Evolutionary conservation across 2,888 invertebrate genomes (phyloP).

Genomic region (Nomada goodeniana): DNA sequence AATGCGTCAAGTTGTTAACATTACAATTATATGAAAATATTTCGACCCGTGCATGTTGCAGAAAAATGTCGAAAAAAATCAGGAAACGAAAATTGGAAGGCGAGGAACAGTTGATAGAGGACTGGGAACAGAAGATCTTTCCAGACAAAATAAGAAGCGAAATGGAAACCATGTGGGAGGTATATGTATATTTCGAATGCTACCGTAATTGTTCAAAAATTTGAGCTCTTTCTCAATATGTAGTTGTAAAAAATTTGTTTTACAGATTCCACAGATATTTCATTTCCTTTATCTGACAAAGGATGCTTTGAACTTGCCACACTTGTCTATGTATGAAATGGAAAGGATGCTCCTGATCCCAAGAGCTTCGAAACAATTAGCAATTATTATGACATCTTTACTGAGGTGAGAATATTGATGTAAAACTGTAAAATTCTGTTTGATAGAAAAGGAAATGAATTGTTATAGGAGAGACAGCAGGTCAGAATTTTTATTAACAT

Average conservation of each 20-base stretch:
- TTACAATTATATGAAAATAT: background rate
- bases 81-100: conserved; percentile 83
- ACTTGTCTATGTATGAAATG: conserved; percentile 86
- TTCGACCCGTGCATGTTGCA: conserved; percentile 13
- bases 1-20: background rate
- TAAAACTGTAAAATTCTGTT: too few relatives aligned
- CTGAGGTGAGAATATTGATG: conserved; percentile 80
- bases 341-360: conserved; percentile 87
- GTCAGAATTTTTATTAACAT: background rate
- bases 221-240: background rate
- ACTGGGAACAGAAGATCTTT: conserved; percentile 85
- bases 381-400: conserved; percentile 86
- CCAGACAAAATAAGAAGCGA: conserved; percentile 81
- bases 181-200: conserved; percentile 69
- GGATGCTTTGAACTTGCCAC: conserved; percentile 85
- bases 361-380: conserved; percentile 85
- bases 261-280: conserved; percentile 86
- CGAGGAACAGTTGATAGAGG: conserved; percentile 80
- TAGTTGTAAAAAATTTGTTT: background rate
- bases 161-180: conserved; percentile 87
- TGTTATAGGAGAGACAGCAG: background rate
- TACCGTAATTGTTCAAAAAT: background rate
- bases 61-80: conserved; percentile 71
- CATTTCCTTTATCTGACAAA: conserved; percentile 86
- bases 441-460: background rate